These are phyloP conservation scores for Halisarca cf. caerulea DNA, from an alignment of 37 sponge, comb jelly and placozoan species.

Conservation along the genomic window DNA sequence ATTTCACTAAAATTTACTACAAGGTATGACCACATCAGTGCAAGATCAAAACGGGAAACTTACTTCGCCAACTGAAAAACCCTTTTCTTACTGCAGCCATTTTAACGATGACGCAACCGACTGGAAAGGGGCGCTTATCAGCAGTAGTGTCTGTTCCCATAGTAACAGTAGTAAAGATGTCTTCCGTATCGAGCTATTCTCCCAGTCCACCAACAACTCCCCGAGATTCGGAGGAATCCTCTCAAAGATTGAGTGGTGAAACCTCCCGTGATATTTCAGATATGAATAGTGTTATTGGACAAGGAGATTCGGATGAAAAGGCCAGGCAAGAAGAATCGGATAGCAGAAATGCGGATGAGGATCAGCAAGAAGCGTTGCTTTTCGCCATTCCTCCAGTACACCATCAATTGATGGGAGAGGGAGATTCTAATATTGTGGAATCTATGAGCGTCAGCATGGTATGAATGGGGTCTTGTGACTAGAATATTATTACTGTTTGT, in stretches of 20 bases:
- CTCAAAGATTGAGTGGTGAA: not conserved
- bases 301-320: not conserved
- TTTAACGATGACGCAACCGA: no score
- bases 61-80: no score
- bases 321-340: not conserved
- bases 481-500: not conserved
- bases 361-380: not conserved
- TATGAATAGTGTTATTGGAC: constrained; percentile 2
- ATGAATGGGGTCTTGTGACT: not conserved
- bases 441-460: constrained; percentile 16
- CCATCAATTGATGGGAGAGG: constrained; percentile 3
- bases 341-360: not conserved
- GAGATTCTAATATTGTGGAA: constrained; percentile 13
- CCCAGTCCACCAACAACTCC: constrained; percentile 22
- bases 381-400: not conserved
- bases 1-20: no score
- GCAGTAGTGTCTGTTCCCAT: constrained; percentile 2
- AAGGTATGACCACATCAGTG: no score
- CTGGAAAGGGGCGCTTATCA: no score
- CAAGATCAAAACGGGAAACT: no score
- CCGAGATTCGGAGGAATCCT: not conserved
- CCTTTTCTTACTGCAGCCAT: no score
- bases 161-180: constrained; percentile 12
- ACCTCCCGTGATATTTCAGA: not conserved
- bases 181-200: not conserved